Conservation (phyloP, 1,140 invertebrate genomes). For the Drosophila biarmipes region DNA sequence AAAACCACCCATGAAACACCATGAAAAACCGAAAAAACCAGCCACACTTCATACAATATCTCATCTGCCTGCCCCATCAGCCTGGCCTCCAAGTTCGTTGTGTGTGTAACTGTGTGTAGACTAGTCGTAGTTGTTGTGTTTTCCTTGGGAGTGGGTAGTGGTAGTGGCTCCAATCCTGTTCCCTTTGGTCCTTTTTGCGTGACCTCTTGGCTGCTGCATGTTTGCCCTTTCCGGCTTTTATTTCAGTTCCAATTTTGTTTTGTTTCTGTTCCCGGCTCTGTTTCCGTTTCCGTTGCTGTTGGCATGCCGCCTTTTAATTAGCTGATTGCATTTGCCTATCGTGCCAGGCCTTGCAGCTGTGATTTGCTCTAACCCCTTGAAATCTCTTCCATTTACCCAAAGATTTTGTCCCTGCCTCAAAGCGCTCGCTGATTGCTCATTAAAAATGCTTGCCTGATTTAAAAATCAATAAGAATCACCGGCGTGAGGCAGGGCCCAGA, state of each 20-base stretch:
- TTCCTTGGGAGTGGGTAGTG: slow-evolving; percentile 19
- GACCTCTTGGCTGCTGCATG: slow-evolving; percentile 43
- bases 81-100: slow-evolving; percentile 35
- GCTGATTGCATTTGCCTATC: slow-evolving; percentile 68
- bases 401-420: background rate
- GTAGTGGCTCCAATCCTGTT: slow-evolving; percentile 25
- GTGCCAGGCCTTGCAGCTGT: slow-evolving; percentile 14
- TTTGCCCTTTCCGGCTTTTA: slow-evolving; percentile 30
- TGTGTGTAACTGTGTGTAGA: slow-evolving; percentile 45
- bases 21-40: slow-evolving; percentile 27
- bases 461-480: slow-evolving; percentile 34
- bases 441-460: slow-evolving; percentile 37
- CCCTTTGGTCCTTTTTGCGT: slow-evolving; percentile 32
- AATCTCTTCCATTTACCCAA: slow-evolving; percentile 16
- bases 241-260: slow-evolving; percentile 24
- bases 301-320: slow-evolving; percentile 73
- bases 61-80: slow-evolving; percentile 63
- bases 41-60: slow-evolving; percentile 58
- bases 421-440: slow-evolving; percentile 20
- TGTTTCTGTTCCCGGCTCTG: slow-evolving; percentile 6
- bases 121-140: slow-evolving; percentile 28
- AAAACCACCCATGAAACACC: slow-evolving; percentile 16
- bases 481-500: no score
- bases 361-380: background rate
- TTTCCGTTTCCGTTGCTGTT: slow-evolving; percentile 43